Base-by-base conservation (phyloP, 1,140 invertebrate genomes). In the Drosophila paulistorum region DNA sequence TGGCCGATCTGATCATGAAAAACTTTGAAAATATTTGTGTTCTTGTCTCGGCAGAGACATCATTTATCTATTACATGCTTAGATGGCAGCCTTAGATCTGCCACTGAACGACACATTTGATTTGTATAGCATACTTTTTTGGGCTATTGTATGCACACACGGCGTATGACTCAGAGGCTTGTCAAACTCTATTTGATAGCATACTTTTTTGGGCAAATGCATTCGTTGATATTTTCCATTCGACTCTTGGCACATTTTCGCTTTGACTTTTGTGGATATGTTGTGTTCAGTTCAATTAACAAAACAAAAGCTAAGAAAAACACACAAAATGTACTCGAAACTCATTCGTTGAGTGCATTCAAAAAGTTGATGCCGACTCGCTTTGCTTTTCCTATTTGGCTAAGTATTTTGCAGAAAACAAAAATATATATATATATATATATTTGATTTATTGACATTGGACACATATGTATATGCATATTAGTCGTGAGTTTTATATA, bases 361-460 rank as follows among this genome's bases (percentile, higher is more conserved):
- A 30, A 30, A 30, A 6, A 30, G 6, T 7, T 6, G 26, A 30
- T 30, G 26, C 26, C 0, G 6, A 30, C 26, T 30, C 6, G 30
- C 30, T 45, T 35, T 39, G 26, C 54, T 65, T 60, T 23, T 62
- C 59, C 45, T 62, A 67, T 48, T 30, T 67, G 51, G 41, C 62
- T 66, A 68, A 74, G 63, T 37, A 37, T 68, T 55, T 68, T 66
- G 71, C 64, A 65, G 68, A 76, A 64, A 39, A 10, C 3, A 13
- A 11, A 87, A 83, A 84, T 89, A 89, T 14, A 14, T 45, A 89
- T 89, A 10, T 39, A 20, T 23, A 23, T 23, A 23, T 23, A 23
- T 23, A 23, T 23, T 39, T 89, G 80, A 89, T 89, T 89, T 89
- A 89, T 85, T 89, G 84, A 17, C 14, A 17, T 17, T 1, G 17